A percentile compares a stretch with the other conserved stretches of the same genome.
These are phyloP conservation scores for Drymodes brunneopygia DNA, from an alignment of 2,113 vertebrate species.

Conservation along the genomic window DNA sequence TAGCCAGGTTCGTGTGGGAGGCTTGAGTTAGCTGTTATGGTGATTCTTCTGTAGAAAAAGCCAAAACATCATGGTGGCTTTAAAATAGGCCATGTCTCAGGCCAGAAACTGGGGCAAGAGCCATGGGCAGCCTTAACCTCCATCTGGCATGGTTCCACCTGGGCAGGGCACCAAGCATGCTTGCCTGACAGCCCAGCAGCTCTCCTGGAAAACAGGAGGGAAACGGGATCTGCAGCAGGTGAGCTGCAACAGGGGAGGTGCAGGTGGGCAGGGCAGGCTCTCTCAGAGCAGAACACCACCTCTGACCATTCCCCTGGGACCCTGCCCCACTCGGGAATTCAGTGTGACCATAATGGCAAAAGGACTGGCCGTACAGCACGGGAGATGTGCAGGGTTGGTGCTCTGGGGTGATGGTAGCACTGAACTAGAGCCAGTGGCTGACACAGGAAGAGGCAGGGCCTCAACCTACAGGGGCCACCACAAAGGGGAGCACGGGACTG, in stretches of 20 bases:
- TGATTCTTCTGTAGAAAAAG: neutral
- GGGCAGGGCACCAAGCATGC: rapidly evolving
- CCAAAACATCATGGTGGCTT: neutral
- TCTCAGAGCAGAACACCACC: neutral
- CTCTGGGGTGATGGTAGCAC: rapidly evolving
- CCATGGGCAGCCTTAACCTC: neutral
- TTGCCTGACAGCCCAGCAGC: neutral
- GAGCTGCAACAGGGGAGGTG: neutral
- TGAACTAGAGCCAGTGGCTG: neutral
- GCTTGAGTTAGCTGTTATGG: neutral
- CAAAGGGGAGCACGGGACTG: rapidly evolving
- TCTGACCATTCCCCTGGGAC: neutral
- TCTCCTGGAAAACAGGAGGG: no score
- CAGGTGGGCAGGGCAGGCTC: neutral
- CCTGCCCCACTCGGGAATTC: rapidly evolving
- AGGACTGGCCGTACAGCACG: rapidly evolving
- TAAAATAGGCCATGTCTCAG: neutral
- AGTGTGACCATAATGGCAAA: no score
- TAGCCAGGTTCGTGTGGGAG: neutral
- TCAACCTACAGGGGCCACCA: neutral
- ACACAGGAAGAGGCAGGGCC: neutral
- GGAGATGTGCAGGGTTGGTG: neutral
- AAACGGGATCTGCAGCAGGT: neutral
- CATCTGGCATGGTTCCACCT: neutral
- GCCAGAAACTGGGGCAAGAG: neutral